phyloP scores from a whole-genome alignment of 2,113 vertebrate species.

The Mobula hypostoma region DNA sequence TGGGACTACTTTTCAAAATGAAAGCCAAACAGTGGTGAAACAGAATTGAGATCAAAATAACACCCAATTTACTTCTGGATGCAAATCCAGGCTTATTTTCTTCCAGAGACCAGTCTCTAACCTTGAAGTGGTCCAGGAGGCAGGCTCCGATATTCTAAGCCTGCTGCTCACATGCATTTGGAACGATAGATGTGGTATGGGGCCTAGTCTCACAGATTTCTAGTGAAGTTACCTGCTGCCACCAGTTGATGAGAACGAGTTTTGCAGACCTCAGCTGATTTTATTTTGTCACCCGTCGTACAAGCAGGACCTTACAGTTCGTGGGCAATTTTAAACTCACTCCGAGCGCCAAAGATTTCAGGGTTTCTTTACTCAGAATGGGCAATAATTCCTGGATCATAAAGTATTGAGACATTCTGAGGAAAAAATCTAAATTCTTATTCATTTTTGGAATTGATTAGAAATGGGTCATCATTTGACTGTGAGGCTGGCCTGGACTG shows the following conservation, averaged over 20 bases:
- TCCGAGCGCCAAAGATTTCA: not conserved
- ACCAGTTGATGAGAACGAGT: constrained; percentile 44
- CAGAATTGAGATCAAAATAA: not conserved
- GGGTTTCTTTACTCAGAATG: not conserved
- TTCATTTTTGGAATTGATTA: not conserved
- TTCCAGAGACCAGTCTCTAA: no score
- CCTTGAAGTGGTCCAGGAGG: not conserved
- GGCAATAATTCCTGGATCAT: not conserved
- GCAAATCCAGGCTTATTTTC: not conserved
- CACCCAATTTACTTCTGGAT: not conserved
- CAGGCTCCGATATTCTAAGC: not conserved
- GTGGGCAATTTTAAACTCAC: not conserved
- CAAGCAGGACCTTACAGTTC: not conserved
- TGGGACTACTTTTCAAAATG: not conserved
- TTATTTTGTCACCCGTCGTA: not conserved
- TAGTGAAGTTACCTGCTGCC: constrained; percentile 46
- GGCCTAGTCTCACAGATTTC: not conserved
- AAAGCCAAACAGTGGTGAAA: not conserved
- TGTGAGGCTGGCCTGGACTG: not conserved
- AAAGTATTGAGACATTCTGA: not conserved
- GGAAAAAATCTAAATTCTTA: not conserved
- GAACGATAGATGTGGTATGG: constrained; percentile 18
- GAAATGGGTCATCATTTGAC: not conserved
- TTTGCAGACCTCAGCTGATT: constrained; percentile 41
- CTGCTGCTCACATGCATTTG: not conserved